These are phyloP conservation scores for Agapostemon virescens DNA, from an alignment of 2,888 invertebrate species.

Conservation along the genomic window DNA sequence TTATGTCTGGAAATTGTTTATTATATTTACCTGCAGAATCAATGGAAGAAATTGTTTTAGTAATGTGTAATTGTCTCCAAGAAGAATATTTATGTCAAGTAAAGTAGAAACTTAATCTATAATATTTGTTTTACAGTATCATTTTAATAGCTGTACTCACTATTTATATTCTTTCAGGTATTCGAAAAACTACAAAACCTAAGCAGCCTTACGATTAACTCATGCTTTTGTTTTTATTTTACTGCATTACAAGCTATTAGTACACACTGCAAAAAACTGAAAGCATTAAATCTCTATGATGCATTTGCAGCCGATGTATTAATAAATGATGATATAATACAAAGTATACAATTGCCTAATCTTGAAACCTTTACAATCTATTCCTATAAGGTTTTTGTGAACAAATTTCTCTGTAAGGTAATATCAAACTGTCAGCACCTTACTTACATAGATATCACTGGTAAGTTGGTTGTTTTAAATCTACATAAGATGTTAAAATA, in stretches of 20 bases:
- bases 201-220: constrained; percentile 66
- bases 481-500: not conserved
- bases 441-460: constrained; percentile 68
- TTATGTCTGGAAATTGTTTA: constrained; percentile 74
- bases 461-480: constrained; percentile 54
- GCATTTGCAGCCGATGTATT: not conserved
- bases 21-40: constrained; percentile 68
- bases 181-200: constrained; percentile 68
- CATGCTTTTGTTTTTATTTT: constrained; percentile 66
- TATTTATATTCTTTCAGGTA: constrained; percentile 60
- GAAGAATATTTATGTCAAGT: constrained; percentile 68
- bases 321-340: constrained; percentile 68
- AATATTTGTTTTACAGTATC: not conserved
- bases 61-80: constrained; percentile 66
- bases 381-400: constrained; percentile 81
- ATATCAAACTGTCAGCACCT: constrained; percentile 74
- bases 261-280: constrained; percentile 64
- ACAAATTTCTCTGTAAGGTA: constrained; percentile 82
- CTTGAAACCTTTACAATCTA: constrained; percentile 81
- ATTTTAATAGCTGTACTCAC: not conserved
- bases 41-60: constrained; percentile 72
- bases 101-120: constrained; percentile 46
- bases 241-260: constrained; percentile 68
- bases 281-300: constrained; percentile 48
- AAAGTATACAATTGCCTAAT: constrained; percentile 80